A percentile compares a stretch with the other conserved stretches of the same genome.
Conservation (phyloP, 2,797 vertebrate genomes). For the Hipposideros larvatus region DNA sequence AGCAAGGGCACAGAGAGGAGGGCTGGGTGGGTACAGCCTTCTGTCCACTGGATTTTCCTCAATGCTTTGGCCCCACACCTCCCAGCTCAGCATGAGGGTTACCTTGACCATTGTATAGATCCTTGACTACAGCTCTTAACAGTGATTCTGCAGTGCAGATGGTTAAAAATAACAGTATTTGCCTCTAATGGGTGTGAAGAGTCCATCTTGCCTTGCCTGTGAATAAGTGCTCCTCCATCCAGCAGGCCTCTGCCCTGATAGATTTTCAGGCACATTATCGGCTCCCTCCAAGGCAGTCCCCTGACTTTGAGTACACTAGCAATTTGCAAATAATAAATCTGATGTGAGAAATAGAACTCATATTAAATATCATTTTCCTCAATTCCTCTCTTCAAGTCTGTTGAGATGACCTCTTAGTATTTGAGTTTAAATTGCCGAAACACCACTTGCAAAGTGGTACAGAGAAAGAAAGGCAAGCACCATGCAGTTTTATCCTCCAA, state of each 20-base stretch:
- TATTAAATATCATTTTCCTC: slow-evolving; percentile 5
- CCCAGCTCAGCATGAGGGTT: neutral
- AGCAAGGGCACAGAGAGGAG: neutral
- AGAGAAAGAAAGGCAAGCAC: neutral
- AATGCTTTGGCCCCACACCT: neutral
- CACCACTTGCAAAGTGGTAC: neutral
- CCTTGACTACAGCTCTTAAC: neutral
- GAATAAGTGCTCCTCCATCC: neutral
- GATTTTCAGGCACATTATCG: neutral
- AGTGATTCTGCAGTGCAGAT: neutral
- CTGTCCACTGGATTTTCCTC: neutral
- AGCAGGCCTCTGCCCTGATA: neutral
- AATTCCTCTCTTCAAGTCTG: neutral
- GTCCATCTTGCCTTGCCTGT: neutral
- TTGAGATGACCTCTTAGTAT: slow-evolving; percentile 20
- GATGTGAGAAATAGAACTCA: neutral
- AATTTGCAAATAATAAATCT: slow-evolving; percentile 48
- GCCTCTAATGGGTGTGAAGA: neutral
- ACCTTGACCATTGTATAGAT: neutral
- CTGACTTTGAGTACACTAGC: neutral
- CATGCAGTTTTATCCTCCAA: neutral
- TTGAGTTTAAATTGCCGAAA: slow-evolving; percentile 61
- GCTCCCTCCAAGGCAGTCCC: neutral
- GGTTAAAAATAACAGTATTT: slow-evolving; percentile 48
- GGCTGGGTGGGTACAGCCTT: neutral